A percentile compares a stretch with the other conserved stretches of the same genome.
phyloP scores from a whole-genome alignment of 92 coral and sea anemone genomes.

The Heteractis magnifica region DNA sequence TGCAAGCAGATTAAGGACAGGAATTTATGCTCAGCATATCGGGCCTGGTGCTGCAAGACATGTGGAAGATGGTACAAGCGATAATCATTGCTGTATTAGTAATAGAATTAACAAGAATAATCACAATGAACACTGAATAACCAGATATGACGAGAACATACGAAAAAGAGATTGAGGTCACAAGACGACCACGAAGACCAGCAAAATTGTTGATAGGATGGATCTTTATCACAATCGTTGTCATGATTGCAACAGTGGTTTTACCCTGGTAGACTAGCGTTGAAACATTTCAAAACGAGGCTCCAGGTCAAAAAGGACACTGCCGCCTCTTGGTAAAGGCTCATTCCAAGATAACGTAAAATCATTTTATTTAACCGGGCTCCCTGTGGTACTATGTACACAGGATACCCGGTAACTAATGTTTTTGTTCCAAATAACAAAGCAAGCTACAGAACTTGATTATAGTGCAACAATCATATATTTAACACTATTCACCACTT shows the following conservation, averaged over 20 bases:
- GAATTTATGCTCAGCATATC: constrained; percentile 57
- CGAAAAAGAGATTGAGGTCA: background rate
- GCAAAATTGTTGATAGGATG: background rate
- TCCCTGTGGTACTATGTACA: background rate
- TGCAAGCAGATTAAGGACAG: constrained; percentile 58
- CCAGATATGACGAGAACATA: background rate
- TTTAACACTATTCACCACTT: constrained; percentile 13
- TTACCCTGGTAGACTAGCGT: background rate
- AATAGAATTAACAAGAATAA: no score
- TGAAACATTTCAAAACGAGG: background rate
- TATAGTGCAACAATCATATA: background rate
- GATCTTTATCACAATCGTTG: no score
- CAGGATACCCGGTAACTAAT: constrained; percentile 15
- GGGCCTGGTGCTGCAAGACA: constrained; percentile 69
- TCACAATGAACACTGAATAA: background rate
- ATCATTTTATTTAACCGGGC: constrained; percentile 16
- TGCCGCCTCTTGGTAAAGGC: background rate
- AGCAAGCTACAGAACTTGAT: background rate
- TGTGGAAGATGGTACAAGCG: constrained; percentile 35
- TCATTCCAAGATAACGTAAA: background rate
- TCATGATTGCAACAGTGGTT: no score
- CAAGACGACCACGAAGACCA: background rate
- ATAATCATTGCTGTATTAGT: background rate
- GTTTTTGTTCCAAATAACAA: background rate
- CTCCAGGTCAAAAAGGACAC: background rate